These are phyloP conservation scores for Pycnomerus fuliginosus DNA, from an alignment of 2,888 invertebrate species.

Conservation along the genomic window DNA sequence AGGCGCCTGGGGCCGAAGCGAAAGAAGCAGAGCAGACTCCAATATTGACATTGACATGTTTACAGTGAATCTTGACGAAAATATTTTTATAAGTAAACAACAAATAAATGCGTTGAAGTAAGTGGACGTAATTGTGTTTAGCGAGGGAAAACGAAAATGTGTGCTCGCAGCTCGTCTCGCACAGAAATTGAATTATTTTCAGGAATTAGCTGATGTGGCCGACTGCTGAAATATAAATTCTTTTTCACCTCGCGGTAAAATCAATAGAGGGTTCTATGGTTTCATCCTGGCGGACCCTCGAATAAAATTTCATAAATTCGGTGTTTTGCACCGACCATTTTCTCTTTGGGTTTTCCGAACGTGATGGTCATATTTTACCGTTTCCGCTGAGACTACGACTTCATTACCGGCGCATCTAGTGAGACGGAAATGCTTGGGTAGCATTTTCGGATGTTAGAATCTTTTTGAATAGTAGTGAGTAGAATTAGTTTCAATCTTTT, in stretches of 20 bases:
- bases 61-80: constrained; percentile 10
- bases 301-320: constrained; percentile 7
- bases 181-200: background rate
- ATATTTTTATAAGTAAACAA: constrained; percentile 11
- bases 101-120: constrained; percentile 1
- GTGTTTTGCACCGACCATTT: no score
- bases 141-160: background rate
- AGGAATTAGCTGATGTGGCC: background rate
- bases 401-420: constrained; percentile 11
- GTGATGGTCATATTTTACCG: constrained; percentile 6
- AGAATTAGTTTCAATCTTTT: no score
- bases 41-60: constrained; percentile 13
- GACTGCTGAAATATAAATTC: no score
- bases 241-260: no score
- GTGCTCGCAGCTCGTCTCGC: background rate
- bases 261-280: no score
- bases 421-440: no score
- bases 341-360: background rate
- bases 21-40: constrained; percentile 17
- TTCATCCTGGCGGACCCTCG: no score
- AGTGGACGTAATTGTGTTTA: constrained; percentile 1
- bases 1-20: constrained; percentile 7
- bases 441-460: constrained; percentile 4
- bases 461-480: constrained; percentile 16
- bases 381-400: constrained; percentile 9